These are phyloP conservation scores for Drosophila persimilis DNA, from an alignment of 1,140 invertebrate genomes.

Conservation along the genomic window DNA sequence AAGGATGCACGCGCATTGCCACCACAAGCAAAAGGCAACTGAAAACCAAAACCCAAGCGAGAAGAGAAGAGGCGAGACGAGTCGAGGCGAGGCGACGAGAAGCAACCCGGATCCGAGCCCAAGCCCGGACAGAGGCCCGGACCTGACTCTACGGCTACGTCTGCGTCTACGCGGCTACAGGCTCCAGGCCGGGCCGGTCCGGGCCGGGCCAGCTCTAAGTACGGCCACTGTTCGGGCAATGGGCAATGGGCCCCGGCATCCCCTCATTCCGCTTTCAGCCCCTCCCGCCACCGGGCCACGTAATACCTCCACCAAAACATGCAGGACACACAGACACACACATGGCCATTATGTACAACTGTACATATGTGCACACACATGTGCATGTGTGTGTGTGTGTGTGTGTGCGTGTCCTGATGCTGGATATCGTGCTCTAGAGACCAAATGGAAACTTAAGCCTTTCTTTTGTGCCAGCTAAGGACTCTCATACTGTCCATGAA, in stretches of 20 bases:
- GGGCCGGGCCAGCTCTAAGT: no score
- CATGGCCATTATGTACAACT: slow-evolving; percentile 20
- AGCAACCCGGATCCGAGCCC: no score
- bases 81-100: background rate
- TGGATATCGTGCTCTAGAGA: slow-evolving; percentile 81
- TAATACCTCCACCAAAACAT: slow-evolving; percentile 7
- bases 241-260: slow-evolving; percentile 16
- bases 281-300: background rate
- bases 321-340: slow-evolving; percentile 33
- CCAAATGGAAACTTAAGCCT: slow-evolving; percentile 82
- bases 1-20: slow-evolving; percentile 46
- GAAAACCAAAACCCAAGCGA: slow-evolving; percentile 28
- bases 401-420: slow-evolving; percentile 48
- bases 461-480: slow-evolving; percentile 80
- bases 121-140: no score
- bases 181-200: no score
- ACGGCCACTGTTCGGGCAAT: slow-evolving; percentile 7
- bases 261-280: background rate
- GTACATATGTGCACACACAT: slow-evolving; percentile 4
- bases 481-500: slow-evolving; percentile 81
- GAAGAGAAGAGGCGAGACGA: background rate
- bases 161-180: no score
- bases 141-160: background rate
- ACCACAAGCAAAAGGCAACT: slow-evolving; percentile 50
- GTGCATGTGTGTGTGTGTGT: no score